These are phyloP conservation scores for Ganaspis brasiliensis DNA, from an alignment of 2,888 invertebrate genomes.

Conservation along the genomic window DNA sequence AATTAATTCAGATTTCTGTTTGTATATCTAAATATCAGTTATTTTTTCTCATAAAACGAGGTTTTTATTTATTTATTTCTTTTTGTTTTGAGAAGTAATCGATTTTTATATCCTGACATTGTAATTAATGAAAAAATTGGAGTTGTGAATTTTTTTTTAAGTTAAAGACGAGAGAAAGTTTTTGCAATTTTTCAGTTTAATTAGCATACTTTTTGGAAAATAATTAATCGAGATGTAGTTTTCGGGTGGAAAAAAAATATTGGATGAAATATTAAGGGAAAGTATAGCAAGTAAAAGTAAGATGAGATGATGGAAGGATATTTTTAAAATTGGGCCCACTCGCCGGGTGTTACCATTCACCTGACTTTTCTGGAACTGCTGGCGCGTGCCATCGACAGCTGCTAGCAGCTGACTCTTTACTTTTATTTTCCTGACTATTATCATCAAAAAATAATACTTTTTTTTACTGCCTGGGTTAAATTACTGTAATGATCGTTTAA, in stretches of 20 bases:
- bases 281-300: not conserved
- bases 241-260: too few species aligned
- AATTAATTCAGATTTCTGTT: too few species aligned
- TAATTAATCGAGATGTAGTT: too few species aligned
- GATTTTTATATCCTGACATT: too few species aligned
- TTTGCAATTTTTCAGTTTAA: too few species aligned
- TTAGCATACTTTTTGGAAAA: not conserved
- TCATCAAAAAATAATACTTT: not conserved
- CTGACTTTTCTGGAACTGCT: slow-evolving; percentile 68
- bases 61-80: too few species aligned
- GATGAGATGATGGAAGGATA: not conserved
- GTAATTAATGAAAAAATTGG: too few species aligned
- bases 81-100: too few species aligned
- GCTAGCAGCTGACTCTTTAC: slow-evolving; percentile 52
- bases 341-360: slow-evolving; percentile 70
- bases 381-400: slow-evolving; percentile 76
- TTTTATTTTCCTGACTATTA: not conserved
- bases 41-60: too few species aligned
- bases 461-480: slow-evolving; percentile 9
- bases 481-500: slow-evolving; percentile 27
- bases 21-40: too few species aligned
- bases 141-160: too few species aligned
- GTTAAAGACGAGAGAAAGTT: too few species aligned
- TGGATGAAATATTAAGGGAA: not conserved
- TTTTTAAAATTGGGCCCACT: slow-evolving; percentile 36